These are phyloP conservation scores for Prochilodus magdalenae DNA, from an alignment of 2,113 vertebrate genomes.

Conservation along the genomic window DNA sequence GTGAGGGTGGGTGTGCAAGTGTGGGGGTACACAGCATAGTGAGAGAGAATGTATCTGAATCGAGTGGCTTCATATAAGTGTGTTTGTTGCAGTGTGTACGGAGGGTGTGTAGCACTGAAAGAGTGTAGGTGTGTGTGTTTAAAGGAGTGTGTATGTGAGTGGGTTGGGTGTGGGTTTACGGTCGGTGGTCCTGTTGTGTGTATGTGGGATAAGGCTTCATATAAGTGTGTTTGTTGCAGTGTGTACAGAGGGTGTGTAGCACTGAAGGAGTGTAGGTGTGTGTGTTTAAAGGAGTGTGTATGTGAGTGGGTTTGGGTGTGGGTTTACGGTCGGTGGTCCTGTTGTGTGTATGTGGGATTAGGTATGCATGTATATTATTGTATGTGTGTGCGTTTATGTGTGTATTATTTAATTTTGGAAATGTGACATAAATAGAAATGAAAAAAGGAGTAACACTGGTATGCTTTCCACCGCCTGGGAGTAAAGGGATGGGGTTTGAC, in stretches of 20 bases:
- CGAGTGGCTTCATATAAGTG: not conserved
- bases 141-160: not conserved
- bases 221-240: not conserved
- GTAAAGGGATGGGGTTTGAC: no score
- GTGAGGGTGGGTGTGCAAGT: conserved; percentile 7
- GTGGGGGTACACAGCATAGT: not conserved
- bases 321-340: no score
- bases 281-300: not conserved
- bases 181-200: no score
- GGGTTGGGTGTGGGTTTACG: no score
- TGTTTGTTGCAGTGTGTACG: not conserved
- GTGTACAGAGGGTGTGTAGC: not conserved
- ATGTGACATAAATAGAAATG: no score
- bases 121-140: not conserved
- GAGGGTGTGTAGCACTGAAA: not conserved
- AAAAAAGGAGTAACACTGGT: no score
- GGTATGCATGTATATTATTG: no score
- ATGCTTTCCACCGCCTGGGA: no score
- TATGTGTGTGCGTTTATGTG: not conserved
- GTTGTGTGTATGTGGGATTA: no score
- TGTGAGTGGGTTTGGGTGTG: no score
- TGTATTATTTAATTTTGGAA: no score
- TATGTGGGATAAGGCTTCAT: no score
- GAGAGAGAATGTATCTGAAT: not conserved
- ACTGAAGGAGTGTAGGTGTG: not conserved